Percentiles rank a stretch among this genome's conserved stretches.
These are phyloP conservation scores for Anabacerthia variegaticeps DNA, from an alignment of 2,797 vertebrate species.

Conservation along the genomic window DNA sequence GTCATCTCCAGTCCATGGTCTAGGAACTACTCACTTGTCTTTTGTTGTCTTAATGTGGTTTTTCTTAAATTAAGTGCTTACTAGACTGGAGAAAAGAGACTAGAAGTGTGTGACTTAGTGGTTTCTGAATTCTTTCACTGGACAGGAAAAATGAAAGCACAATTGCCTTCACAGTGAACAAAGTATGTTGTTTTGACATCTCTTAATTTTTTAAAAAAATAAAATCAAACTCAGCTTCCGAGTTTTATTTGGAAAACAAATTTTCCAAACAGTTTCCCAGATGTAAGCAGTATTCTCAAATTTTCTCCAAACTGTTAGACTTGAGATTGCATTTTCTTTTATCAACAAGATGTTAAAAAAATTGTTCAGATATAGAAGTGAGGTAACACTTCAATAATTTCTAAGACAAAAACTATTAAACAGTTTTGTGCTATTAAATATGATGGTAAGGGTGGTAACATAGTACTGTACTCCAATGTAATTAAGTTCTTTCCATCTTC, in stretches of 20 bases:
- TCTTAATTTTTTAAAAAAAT: neutral
- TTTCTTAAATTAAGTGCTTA: neutral
- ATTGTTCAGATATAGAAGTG: neutral
- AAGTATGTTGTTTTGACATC: neutral
- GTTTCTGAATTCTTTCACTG: neutral
- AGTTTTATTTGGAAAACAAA: neutral
- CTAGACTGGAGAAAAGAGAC: neutral
- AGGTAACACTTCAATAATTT: neutral
- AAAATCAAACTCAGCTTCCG: neutral
- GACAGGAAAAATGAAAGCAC: neutral
- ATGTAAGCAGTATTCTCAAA: neutral
- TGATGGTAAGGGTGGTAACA: neutral
- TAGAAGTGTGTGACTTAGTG: neutral
- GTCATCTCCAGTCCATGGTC: neutral
- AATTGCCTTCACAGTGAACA: neutral
- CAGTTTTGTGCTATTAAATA: neutral
- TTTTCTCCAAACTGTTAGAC: neutral
- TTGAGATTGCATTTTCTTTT: neutral
- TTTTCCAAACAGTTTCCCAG: neutral
- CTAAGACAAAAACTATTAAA: neutral
- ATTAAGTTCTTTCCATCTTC: constrained; percentile 46
- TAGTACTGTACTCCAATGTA: neutral
- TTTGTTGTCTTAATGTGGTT: neutral
- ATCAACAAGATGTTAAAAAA: neutral
- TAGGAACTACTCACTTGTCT: neutral